Evolutionary conservation across 2,113 vertebrate genomes (phyloP).

Genomic region (Chloropsis hardwickii): DNA sequence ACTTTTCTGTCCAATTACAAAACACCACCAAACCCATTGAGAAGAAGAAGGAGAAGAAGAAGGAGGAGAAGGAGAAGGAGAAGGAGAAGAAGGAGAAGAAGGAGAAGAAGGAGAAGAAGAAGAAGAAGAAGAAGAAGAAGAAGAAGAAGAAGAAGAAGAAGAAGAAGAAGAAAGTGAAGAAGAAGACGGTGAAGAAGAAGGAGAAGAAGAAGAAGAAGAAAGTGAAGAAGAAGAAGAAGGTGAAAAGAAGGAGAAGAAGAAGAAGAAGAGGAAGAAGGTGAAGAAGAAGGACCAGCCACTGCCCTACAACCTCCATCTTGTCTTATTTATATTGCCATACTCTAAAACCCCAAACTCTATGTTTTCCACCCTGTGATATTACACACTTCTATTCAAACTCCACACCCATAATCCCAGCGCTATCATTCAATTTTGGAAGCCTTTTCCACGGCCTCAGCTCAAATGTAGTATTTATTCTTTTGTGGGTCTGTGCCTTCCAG

Average conservation of each 20-base stretch:
- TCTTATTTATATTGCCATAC: no score
- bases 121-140: no score
- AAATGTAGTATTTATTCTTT: not conserved
- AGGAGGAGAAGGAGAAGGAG: not conserved
- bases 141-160: not conserved
- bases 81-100: not conserved
- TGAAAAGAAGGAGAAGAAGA: no score
- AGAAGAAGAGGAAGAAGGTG: not conserved
- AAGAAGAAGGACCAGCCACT: not conserved
- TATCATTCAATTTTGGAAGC: no score
- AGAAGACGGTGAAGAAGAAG: not conserved
- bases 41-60: not conserved
- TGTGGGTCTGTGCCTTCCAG: not conserved
- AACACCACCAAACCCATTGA: not conserved
- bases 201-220: no score
- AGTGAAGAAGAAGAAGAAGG: not conserved
- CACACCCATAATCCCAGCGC: no score
- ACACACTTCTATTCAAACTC: no score
- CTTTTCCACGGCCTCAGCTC: no score
- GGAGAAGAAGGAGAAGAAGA: not conserved
- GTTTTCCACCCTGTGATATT: no score
- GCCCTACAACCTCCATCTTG: not conserved
- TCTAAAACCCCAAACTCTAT: no score
- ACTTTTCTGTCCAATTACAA: not conserved
- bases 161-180: not conserved